Evolutionary conservation across 2,113 vertebrate genomes (phyloP).

Genomic region (Urocynchramus pylzowi): DNA sequence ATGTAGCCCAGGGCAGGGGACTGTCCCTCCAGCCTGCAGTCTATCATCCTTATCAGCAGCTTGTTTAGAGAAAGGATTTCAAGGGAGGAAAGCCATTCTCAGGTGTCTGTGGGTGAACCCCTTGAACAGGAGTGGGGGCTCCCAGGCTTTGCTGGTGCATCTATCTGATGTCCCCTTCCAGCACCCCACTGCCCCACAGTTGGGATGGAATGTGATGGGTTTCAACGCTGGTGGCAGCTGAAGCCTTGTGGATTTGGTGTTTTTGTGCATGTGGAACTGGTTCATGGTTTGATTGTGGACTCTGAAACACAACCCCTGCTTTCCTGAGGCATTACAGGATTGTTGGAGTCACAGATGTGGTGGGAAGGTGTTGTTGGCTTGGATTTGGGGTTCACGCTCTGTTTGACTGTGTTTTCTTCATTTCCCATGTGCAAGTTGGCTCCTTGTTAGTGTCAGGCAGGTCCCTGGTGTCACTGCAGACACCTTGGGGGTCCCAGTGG

Average conservation of each 20-base stretch:
- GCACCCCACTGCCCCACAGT: rapidly evolving
- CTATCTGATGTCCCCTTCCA: background rate
- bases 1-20: background rate
- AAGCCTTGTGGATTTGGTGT: background rate
- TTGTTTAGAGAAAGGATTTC: background rate
- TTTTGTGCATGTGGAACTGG: background rate
- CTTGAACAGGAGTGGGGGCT: background rate
- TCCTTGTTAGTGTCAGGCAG: background rate
- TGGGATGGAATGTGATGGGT: background rate
- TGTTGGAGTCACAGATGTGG: rapidly evolving
- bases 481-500: rapidly evolving
- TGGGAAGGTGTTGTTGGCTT: rapidly evolving
- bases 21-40: background rate
- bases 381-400: background rate
- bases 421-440: background rate
- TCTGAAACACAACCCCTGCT: background rate
- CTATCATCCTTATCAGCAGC: background rate
- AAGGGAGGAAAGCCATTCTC: background rate
- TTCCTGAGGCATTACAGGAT: rapidly evolving
- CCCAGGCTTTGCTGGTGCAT: background rate
- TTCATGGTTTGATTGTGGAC: rapidly evolving
- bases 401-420: rapidly evolving
- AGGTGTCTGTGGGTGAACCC: background rate
- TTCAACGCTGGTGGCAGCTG: background rate
- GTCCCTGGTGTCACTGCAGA: background rate